phyloP scores from a whole-genome alignment of 2,797 vertebrate species.

The Anguilla pacifica region DNA sequence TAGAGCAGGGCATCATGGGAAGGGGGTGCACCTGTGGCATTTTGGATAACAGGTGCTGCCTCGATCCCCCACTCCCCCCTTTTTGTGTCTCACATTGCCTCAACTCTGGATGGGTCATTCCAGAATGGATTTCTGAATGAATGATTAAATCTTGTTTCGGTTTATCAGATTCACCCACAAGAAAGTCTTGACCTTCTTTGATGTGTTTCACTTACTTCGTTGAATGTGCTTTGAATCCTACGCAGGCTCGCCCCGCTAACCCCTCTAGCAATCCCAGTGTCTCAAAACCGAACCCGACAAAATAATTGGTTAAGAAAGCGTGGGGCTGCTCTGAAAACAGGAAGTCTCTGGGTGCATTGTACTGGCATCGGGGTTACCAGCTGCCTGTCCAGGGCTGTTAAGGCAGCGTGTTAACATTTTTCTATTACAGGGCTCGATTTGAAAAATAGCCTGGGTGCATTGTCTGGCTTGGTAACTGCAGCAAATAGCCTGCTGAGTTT shows the following conservation, averaged over 20 bases:
- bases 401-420: constrained; percentile 31
- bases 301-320: constrained; percentile 21
- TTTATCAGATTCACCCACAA: background rate
- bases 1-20: background rate
- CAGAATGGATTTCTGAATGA: background rate
- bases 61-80: background rate
- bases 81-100: background rate
- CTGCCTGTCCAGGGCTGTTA: constrained; percentile 19
- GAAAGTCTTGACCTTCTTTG: background rate
- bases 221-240: background rate
- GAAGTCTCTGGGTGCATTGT: background rate
- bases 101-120: background rate
- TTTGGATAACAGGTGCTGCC: background rate
- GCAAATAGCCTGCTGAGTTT: background rate
- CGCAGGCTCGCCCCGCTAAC: background rate
- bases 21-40: background rate
- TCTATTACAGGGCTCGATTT: constrained; percentile 20
- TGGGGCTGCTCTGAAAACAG: background rate
- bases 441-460: constrained; percentile 28
- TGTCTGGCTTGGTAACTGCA: background rate
- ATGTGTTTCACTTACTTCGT: background rate
- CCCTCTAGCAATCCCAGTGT: background rate
- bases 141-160: background rate
- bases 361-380: constrained; percentile 1
- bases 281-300: background rate